Evolutionary conservation across 2,888 invertebrate genomes (phyloP).

Genomic region (Spisula subtruncata): DNA sequence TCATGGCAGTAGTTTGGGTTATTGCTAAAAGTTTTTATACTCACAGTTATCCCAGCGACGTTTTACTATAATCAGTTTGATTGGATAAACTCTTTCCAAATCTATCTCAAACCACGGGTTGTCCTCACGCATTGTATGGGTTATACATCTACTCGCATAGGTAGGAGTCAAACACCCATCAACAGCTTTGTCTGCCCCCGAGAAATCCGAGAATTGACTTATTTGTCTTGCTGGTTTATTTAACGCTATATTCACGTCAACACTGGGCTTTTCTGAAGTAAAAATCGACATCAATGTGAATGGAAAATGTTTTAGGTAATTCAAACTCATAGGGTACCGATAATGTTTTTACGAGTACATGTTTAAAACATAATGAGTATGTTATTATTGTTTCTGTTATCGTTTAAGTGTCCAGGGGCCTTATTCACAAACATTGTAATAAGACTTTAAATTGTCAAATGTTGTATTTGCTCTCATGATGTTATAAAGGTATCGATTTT

Average conservation of each 20-base stretch:
- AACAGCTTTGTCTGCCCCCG: constrained; percentile 30
- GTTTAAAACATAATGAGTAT: too few relatives aligned
- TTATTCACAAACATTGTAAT: too few relatives aligned
- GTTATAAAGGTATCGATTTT: too few relatives aligned
- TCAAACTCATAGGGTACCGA: background rate
- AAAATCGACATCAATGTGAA: background rate
- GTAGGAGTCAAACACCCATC: constrained; percentile 38
- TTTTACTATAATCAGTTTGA: constrained; percentile 45
- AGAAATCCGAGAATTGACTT: background rate
- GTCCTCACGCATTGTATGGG: constrained; percentile 42
- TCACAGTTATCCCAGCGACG: constrained; percentile 30
- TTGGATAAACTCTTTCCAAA: constrained; percentile 45
- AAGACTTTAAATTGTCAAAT: too few relatives aligned
- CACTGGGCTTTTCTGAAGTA: background rate
- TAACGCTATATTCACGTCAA: constrained; percentile 33
- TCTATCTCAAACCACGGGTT: constrained; percentile 67
- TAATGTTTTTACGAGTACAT: background rate
- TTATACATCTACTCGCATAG: constrained; percentile 34
- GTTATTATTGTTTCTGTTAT: too few relatives aligned
- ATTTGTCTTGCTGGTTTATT: constrained; percentile 23
- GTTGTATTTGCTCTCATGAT: too few relatives aligned
- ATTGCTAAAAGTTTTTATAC: too few relatives aligned
- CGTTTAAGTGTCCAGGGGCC: too few relatives aligned
- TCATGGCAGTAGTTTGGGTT: too few relatives aligned
- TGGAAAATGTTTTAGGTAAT: background rate